Percentiles rank a stretch among this genome's conserved stretches.
Evolutionary conservation across 2,888 invertebrate species (phyloP).

Genomic region (Venusia cambrica): DNA sequence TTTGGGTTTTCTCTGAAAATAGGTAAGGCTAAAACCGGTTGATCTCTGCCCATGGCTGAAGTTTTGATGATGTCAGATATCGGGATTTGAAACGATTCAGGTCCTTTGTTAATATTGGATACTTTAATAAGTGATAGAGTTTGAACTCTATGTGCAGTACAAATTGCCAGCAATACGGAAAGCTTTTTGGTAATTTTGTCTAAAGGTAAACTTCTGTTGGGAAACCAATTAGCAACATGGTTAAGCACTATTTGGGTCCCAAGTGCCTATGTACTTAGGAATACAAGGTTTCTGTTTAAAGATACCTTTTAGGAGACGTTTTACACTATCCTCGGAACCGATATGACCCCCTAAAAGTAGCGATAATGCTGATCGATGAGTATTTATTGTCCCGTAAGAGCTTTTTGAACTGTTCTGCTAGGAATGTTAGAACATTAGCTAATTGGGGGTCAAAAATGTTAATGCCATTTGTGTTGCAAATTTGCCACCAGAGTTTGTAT

Average conservation of each 20-base stretch:
- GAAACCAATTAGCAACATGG: constrained; percentile 26
- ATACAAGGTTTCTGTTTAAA: constrained; percentile 30
- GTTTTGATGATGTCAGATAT: constrained; percentile 13
- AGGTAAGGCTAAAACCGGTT: constrained; percentile 6
- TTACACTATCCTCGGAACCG: constrained; percentile 24
- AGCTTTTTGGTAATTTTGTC: constrained; percentile 32
- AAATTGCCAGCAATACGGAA: constrained; percentile 29
- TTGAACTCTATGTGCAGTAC: constrained; percentile 16
- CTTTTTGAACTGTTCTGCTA: no score
- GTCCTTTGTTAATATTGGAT: not conserved
- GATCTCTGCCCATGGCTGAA: constrained; percentile 7
- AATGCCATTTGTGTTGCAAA: no score
- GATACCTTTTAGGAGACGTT: constrained; percentile 31
- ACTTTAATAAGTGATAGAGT: constrained; percentile 10
- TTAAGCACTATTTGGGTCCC: constrained; percentile 35
- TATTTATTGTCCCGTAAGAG: constrained; percentile 31
- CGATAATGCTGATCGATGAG: constrained; percentile 34
- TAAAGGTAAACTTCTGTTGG: constrained; percentile 22
- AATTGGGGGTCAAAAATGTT: no score
- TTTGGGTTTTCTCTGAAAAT: constrained; percentile 4
- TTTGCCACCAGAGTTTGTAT: no score
- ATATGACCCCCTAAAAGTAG: constrained; percentile 31
- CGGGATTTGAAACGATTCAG: constrained; percentile 1
- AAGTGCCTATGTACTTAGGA: constrained; percentile 33
- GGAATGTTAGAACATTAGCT: no score